phyloP scores from a whole-genome alignment of 2,113 vertebrate species.

The Brachionichthys hirsutus region DNA sequence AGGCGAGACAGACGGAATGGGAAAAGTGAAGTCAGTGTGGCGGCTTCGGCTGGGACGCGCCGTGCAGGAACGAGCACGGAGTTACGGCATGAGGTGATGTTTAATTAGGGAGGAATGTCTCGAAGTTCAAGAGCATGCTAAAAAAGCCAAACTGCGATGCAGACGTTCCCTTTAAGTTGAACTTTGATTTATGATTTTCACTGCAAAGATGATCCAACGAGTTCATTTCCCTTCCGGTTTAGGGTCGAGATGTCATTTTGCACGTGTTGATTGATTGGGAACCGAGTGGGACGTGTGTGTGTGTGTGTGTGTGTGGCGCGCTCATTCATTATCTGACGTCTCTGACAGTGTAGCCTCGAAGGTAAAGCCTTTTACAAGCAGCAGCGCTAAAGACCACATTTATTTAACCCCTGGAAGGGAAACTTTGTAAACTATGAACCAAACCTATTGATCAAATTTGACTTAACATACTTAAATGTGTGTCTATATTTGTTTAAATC shows the following conservation, averaged over 20 bases:
- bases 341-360: no score
- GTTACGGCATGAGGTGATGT: slow-evolving; percentile 27
- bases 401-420: no score
- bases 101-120: slow-evolving; percentile 31
- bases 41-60: slow-evolving; percentile 36
- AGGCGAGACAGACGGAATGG: slow-evolving; percentile 53
- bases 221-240: slow-evolving; percentile 13
- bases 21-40: slow-evolving; percentile 35
- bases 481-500: no score
- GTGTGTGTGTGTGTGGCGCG: no score
- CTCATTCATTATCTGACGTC: no score
- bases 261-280: slow-evolving; percentile 47
- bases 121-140: background rate
- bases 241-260: slow-evolving; percentile 53
- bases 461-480: no score
- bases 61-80: slow-evolving; percentile 30
- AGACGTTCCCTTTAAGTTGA: slow-evolving; percentile 15
- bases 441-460: no score
- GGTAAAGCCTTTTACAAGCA: no score
- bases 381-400: no score
- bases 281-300: slow-evolving; percentile 6
- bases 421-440: no score
- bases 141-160: slow-evolving; percentile 32
- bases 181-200: background rate
- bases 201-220: slow-evolving; percentile 45